A percentile compares a stretch with the other conserved stretches of the same genome.
Evolutionary conservation across 2,888 invertebrate genomes (phyloP).

Genomic region (Dexiosoma caninum): DNA sequence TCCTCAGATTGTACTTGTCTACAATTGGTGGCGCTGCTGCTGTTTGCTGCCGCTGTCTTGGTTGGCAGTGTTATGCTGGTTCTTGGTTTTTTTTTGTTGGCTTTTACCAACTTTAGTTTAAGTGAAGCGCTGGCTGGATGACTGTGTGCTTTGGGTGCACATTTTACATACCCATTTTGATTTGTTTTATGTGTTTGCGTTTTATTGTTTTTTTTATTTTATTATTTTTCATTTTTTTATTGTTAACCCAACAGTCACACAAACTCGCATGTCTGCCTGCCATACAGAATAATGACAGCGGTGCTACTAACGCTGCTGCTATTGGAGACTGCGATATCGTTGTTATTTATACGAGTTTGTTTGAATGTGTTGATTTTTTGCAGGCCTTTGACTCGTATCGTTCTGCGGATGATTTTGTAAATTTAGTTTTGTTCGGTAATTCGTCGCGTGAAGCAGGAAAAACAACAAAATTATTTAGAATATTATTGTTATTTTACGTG

Average conservation of each 20-base stretch:
- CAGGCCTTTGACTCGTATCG: slow-evolving; percentile 59
- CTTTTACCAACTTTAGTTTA: slow-evolving; percentile 38
- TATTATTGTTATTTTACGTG: slow-evolving; percentile 56
- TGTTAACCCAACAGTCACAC: slow-evolving; percentile 18
- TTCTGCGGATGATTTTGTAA: slow-evolving; percentile 60
- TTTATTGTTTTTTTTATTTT: slow-evolving; percentile 16
- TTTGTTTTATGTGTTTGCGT: slow-evolving; percentile 33
- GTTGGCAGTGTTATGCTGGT: slow-evolving; percentile 12
- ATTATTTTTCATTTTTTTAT: slow-evolving; percentile 33
- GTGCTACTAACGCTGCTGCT: slow-evolving; percentile 13
- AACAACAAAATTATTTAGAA: slow-evolving; percentile 60
- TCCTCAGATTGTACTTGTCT: slow-evolving; percentile 47
- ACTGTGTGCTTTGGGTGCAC: slow-evolving; percentile 38
- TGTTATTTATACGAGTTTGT: slow-evolving; percentile 27
- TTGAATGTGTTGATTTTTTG: slow-evolving; percentile 33
- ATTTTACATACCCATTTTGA: slow-evolving; percentile 44
- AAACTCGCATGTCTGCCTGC: not conserved
- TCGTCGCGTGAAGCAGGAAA: slow-evolving; percentile 74
- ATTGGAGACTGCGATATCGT: slow-evolving; percentile 21
- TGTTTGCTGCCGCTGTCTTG: slow-evolving; percentile 8
- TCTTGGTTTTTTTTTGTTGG: not conserved
- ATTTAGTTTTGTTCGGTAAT: slow-evolving; percentile 75
- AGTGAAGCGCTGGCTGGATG: slow-evolving; percentile 34
- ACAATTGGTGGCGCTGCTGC: slow-evolving; percentile 40
- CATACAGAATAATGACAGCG: not conserved